Evolutionary conservation across 2,888 invertebrate genomes (phyloP).

Genomic region (Aquatica leii): DNA sequence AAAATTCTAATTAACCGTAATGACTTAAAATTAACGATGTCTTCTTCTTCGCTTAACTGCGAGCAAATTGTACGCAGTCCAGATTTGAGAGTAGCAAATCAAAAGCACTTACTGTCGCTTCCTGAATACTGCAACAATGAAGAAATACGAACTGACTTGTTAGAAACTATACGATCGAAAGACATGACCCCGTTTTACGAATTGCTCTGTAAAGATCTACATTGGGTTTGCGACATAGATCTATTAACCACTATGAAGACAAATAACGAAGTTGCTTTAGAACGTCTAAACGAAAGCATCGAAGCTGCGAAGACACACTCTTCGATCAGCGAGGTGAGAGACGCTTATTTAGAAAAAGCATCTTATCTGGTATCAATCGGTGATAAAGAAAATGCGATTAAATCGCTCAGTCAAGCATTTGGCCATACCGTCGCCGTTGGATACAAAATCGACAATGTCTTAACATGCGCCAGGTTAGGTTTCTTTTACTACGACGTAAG

Average conservation of each 20-base stretch:
- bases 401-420: slow-evolving; percentile 51
- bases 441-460: slow-evolving; percentile 58
- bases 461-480: slow-evolving; percentile 58
- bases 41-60: slow-evolving; percentile 28
- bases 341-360: slow-evolving; percentile 55
- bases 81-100: slow-evolving; percentile 61
- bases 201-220: slow-evolving; percentile 61
- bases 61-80: slow-evolving; percentile 45
- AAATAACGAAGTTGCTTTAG: slow-evolving; percentile 45
- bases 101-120: slow-evolving; percentile 64
- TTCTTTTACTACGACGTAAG: slow-evolving; percentile 50
- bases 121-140: slow-evolving; percentile 62
- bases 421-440: slow-evolving; percentile 55
- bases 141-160: slow-evolving; percentile 59
- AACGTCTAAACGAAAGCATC: slow-evolving; percentile 46
- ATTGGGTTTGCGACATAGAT: slow-evolving; percentile 63
- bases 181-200: slow-evolving; percentile 73
- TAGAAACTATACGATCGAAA: slow-evolving; percentile 63
- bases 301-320: slow-evolving; percentile 44
- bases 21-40: background rate
- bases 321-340: slow-evolving; percentile 45
- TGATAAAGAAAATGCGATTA: slow-evolving; percentile 54
- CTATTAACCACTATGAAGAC: slow-evolving; percentile 49
- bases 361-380: slow-evolving; percentile 59
- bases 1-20: too few relatives aligned